Base-by-base conservation (phyloP, 1,140 invertebrate species). In the Teleopsis dalmanni region DNA sequence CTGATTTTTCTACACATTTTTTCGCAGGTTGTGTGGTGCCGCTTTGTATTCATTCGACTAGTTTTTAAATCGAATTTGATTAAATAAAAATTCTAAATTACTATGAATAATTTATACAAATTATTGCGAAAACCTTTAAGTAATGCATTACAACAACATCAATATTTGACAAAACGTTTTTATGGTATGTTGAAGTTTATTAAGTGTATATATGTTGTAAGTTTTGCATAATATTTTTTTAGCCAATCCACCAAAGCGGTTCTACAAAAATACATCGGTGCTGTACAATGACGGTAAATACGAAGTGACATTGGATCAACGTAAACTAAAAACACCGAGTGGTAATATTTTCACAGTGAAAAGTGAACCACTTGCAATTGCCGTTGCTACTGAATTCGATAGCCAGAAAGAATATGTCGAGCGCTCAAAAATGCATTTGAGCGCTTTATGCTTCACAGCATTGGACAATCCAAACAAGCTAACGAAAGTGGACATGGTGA, bases 351-450 rank as follows among this genome's bases (percentile, higher is more conserved):
- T 95, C 57, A 75, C 78, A 58, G 82, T 95, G 1, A 77, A 82
- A 22, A 92, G 80, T 72, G 88, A 96, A 74, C 79, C 83, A n/a
- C 71, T 98, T 27, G 94, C 94, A 13, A 74, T 95, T 47, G 91
- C 89, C 13, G 80, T 98, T 31, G 90, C 91, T 4, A 79, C 84
- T 38, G 94, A 98, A 78, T 98, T 94, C 88, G 82, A 90, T 58
- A 73, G 81, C n/a, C 92, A 97, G 67, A 80, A 82, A 51, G 78
- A 87, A 29, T 75, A 75, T 48, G 88, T 98, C 48, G 72, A 84
- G 47, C 81, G 81, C 58, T 81, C 83, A 48, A 79, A 76, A 45
- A 95, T 96, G 92, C 91, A 95, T 71, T 74, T 97, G 82, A 95
- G 87, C 18, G 81, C 85, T n/a, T 72, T 98, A 7, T 88, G 87